phyloP scores from a whole-genome alignment of 2,797 vertebrate genomes.

The Ctenochaetus hawaiiensis region DNA sequence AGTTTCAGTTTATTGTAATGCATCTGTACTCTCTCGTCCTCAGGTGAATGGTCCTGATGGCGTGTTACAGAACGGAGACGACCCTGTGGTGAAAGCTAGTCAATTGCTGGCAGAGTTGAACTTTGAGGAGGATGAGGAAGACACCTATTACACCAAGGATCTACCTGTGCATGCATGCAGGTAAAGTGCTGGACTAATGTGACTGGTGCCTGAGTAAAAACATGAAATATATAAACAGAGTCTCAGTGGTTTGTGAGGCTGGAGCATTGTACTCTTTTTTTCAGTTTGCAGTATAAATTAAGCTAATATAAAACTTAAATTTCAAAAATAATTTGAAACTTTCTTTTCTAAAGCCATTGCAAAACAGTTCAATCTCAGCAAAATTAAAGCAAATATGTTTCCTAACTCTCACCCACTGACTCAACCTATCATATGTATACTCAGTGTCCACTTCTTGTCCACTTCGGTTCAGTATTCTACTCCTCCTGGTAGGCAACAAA shows the following conservation, averaged over 20 bases:
- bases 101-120: conserved; percentile 94
- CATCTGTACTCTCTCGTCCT: neutral
- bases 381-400: neutral
- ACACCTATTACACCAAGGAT: conserved; percentile 96
- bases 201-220: neutral
- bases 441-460: neutral
- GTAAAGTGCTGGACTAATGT: conserved; percentile 66
- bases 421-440: neutral
- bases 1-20: neutral
- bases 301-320: neutral
- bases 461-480: neutral
- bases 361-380: too few species aligned
- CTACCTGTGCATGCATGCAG: conserved; percentile 97
- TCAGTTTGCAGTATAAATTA: neutral
- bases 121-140: conserved; percentile 96
- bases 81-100: conserved; percentile 92
- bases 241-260: neutral
- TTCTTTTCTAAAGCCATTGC: too few species aligned
- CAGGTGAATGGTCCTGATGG: conserved; percentile 93
- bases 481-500: neutral
- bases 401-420: neutral
- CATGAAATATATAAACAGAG: too few species aligned
- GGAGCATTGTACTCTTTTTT: neutral
- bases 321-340: neutral
- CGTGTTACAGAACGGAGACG: conserved; percentile 92